phyloP scores from a whole-genome alignment of 2,797 vertebrate genomes.

The Calcarius lapponicus region DNA sequence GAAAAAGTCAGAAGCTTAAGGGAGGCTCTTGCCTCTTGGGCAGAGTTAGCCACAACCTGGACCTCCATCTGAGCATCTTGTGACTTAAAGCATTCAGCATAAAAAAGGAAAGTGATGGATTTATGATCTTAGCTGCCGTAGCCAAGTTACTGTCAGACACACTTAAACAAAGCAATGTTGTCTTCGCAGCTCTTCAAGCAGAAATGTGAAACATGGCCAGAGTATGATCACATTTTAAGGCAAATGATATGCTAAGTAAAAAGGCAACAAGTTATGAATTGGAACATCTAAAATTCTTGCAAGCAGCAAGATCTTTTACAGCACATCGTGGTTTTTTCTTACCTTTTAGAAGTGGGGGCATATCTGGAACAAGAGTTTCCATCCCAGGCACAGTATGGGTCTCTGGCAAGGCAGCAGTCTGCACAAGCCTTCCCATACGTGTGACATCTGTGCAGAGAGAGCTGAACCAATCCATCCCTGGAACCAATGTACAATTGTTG shows the following conservation, averaged over 20 bases:
- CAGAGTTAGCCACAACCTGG: not conserved
- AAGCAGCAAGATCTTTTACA: not conserved
- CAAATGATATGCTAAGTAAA: slow-evolving; percentile 30
- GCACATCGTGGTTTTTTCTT: not conserved
- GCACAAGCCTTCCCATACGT: slow-evolving; percentile 95
- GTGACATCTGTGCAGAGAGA: slow-evolving; percentile 93
- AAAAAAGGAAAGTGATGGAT: not conserved
- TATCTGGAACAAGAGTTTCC: slow-evolving; percentile 93
- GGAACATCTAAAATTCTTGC: not conserved
- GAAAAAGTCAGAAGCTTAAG: not conserved
- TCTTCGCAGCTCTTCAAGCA: not conserved
- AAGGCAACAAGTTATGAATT: not conserved
- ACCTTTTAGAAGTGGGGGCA: slow-evolving; percentile 94
- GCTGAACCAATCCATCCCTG: slow-evolving; percentile 88
- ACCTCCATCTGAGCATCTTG: not conserved
- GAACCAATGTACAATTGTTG: slow-evolving; percentile 97
- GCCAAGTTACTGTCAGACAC: not conserved
- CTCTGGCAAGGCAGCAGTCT: slow-evolving; percentile 96
- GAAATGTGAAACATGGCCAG: slow-evolving; percentile 3
- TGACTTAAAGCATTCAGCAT: not conserved
- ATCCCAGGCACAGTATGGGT: slow-evolving; percentile 98
- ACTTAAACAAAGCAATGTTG: slow-evolving; percentile 26
- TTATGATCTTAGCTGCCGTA: not conserved
- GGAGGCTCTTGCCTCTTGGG: not conserved
- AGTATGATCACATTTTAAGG: not conserved